These are phyloP conservation scores for Hoplostethus atlanticus DNA, from an alignment of 2,797 vertebrate genomes.

Conservation along the genomic window DNA sequence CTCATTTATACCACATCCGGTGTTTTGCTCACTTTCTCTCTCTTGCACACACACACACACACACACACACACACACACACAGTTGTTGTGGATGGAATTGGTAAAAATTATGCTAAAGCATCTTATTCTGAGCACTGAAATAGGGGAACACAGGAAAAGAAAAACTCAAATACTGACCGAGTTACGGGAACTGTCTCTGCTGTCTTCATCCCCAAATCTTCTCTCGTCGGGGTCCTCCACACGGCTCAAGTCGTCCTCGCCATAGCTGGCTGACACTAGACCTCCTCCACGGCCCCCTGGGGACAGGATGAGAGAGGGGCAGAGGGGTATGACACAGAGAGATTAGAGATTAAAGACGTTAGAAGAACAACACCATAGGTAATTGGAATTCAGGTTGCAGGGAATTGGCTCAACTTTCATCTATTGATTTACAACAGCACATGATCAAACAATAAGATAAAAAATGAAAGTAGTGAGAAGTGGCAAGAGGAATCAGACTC, in stretches of 20 bases:
- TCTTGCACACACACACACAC: no score
- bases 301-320: neutral
- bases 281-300: slow-evolving; percentile 82
- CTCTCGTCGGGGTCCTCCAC: slow-evolving; percentile 84
- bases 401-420: no score
- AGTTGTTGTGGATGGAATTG: no score
- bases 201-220: slow-evolving; percentile 90
- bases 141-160: neutral
- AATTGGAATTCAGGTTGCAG: no score
- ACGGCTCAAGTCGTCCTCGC: slow-evolving; percentile 89
- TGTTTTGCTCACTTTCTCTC: neutral
- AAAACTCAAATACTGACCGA: slow-evolving; percentile 86
- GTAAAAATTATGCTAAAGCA: neutral
- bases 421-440: no score
- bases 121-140: neutral
- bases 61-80: no score
- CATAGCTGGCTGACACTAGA: slow-evolving; percentile 92
- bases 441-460: no score
- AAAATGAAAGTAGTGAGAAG: no score
- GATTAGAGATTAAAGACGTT: no score
- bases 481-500: no score
- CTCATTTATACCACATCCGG: neutral
- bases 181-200: slow-evolving; percentile 89
- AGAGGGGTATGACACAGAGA: neutral
- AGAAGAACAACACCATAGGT: no score